Conservation (phyloP, 2,888 invertebrate genomes). For the Polylopha cassiicola region DNA sequence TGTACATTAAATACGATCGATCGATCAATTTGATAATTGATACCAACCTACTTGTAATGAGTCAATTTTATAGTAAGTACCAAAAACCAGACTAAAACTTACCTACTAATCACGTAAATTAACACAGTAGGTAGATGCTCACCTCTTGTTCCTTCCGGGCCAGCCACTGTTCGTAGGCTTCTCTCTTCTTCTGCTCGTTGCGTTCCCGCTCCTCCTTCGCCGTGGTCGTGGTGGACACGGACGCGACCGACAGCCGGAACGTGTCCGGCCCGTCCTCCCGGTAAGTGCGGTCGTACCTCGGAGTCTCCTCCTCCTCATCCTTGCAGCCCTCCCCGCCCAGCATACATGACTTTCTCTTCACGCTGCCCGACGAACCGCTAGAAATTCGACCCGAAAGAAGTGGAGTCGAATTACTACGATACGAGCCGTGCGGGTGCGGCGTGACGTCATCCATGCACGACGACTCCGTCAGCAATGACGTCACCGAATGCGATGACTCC, state of each 20-base stretch:
- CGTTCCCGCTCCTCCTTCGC: slow-evolving; percentile 67
- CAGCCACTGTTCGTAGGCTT: slow-evolving; percentile 64
- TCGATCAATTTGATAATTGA: too few relatives aligned
- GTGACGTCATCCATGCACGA: slow-evolving; percentile 55
- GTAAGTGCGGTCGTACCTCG: slow-evolving; percentile 53
- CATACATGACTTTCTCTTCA: slow-evolving; percentile 62
- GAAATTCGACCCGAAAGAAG: slow-evolving; percentile 58
- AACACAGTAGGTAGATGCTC: slow-evolving; percentile 12
- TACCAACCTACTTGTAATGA: too few relatives aligned
- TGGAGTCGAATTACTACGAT: slow-evolving; percentile 66
- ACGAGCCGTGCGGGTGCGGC: slow-evolving; percentile 64
- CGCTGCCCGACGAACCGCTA: slow-evolving; percentile 49
- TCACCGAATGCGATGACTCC: slow-evolving; percentile 59
- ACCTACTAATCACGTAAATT: too few relatives aligned
- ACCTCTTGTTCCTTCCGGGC: slow-evolving; percentile 68
- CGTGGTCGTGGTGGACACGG: slow-evolving; percentile 62
- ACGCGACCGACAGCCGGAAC: slow-evolving; percentile 64
- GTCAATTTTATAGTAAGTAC: too few relatives aligned
- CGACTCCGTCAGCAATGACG: slow-evolving; percentile 54
- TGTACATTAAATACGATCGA: too few relatives aligned
- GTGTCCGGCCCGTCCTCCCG: slow-evolving; percentile 64
- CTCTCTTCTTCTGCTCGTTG: slow-evolving; percentile 57
- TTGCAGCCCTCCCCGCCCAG: slow-evolving; percentile 33
- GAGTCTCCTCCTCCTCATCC: slow-evolving; percentile 44
- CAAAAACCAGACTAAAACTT: too few relatives aligned